Base-by-base conservation (phyloP, 1,140 invertebrate species). In the Argopecten irradians region DNA sequence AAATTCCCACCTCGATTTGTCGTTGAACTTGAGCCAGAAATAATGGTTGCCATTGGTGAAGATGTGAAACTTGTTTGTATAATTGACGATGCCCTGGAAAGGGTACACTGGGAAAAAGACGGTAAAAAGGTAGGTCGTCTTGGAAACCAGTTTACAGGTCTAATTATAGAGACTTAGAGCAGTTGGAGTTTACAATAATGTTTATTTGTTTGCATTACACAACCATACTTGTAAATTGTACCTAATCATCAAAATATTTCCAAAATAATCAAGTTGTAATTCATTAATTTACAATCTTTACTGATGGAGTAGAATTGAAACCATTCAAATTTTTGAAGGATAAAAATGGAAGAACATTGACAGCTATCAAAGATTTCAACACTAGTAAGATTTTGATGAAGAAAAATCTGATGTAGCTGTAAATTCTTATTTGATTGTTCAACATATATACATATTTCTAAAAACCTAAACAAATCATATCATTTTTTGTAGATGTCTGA, bases 101-200 rank as follows among this genome's bases (percentile, higher is more conserved):
- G 88, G 34, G 90, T 93, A 14, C 87, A 91, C 55, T 95, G 94
- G 94, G 91, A 92, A 85, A 93, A 93, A 88, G 91, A 94, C 86
- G 94, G 92, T 34, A 90, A 91, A 86, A 90, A 93, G 92, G 94
- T 95, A 89, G 86, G 89, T 88, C 43, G 46, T 34, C 16, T 32
- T 16, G 32, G 34, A 19, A 71, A 34, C 33, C 43, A 41, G 41
- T 36, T 86, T 43, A 41, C 41, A 82, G 32, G 19, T 22, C 9
- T 87, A 34, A n/a, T 16, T 16, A 28, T 7, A 71, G 3, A 71
- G 28, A n/a, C 55, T 71, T 11, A 19, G 43, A 16, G 43, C 43
- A 46, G 43, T 46, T 46, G 43, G 22, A 46, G 22, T 46, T 46
- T 11, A 46, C 43, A 46, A 46, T 46, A 2, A 46, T 19, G 43